A percentile compares a stretch with the other conserved stretches of the same genome.
Conservation (phyloP, 2,797 vertebrate genomes). For the Hemibagrus guttatus region DNA sequence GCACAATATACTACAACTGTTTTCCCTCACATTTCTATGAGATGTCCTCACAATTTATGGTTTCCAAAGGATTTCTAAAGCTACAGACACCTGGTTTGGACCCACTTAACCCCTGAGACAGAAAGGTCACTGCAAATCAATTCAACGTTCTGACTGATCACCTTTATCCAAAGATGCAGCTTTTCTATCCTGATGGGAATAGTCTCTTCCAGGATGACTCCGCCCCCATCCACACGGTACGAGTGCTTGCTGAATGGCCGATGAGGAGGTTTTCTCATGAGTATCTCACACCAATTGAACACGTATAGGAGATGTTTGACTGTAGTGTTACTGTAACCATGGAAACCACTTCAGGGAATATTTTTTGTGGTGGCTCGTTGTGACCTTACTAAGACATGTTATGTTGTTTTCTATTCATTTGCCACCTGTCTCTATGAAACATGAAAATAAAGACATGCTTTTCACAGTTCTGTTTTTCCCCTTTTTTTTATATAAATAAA, state of each 20-base stretch:
- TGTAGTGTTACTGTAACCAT: not conserved
- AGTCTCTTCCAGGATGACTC: not conserved
- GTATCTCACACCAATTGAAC: not conserved
- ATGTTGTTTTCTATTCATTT: not conserved
- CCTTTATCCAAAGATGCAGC: not conserved
- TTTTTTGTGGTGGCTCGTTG: not conserved
- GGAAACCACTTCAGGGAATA: not conserved
- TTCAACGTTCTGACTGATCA: not conserved
- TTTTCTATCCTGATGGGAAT: not conserved
- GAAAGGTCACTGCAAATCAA: not conserved
- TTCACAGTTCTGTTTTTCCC: not conserved
- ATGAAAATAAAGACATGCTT: not conserved
- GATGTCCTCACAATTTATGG: not conserved
- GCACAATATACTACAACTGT: not conserved
- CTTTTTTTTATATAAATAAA: no score
- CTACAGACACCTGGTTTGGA: slow-evolving; percentile 10
- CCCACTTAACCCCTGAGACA: not conserved
- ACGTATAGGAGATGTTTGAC: not conserved
- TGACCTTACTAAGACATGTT: not conserved
- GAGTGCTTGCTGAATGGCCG: not conserved
- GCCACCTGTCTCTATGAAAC: not conserved
- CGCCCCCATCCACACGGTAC: not conserved
- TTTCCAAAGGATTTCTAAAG: not conserved
- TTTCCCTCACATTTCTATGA: slow-evolving; percentile 13
- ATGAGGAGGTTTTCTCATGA: not conserved